Conservation (phyloP, 2,113 vertebrate species). For the Sula dactylatra region DNA sequence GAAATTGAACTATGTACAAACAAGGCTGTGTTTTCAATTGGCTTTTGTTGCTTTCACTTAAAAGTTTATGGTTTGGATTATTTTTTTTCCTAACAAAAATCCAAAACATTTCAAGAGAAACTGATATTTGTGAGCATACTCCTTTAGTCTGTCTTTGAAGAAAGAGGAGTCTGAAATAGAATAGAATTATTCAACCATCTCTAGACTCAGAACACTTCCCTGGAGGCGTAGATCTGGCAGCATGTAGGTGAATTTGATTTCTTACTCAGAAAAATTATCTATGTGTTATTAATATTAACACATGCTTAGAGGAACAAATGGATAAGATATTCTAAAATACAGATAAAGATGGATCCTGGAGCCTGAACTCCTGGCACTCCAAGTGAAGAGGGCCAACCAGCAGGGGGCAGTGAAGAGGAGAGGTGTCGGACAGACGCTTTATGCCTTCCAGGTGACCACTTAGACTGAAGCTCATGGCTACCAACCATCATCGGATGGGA, state of each 20-base stretch:
- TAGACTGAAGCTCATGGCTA: neutral
- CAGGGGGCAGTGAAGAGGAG: accelerated
- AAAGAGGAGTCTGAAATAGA: conserved; percentile 7
- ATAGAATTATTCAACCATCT: conserved; percentile 1
- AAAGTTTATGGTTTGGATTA: neutral
- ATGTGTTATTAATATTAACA: conserved; percentile 24
- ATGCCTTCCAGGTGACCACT: neutral
- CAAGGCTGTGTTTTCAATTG: neutral
- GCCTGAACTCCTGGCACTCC: neutral
- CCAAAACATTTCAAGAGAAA: neutral
- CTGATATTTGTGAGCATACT: neutral
- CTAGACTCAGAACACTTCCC: conserved; percentile 1
- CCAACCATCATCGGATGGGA: neutral
- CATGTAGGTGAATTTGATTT: conserved; percentile 32
- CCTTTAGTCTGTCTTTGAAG: neutral
- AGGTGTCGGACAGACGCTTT: too few relatives aligned
- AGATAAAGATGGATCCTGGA: neutral
- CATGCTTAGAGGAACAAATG: neutral
- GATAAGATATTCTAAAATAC: neutral
- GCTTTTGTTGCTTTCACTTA: neutral
- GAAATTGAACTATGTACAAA: neutral
- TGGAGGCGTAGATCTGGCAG: conserved; percentile 40
- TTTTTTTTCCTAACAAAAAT: neutral
- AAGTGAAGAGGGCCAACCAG: neutral
- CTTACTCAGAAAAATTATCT: conserved; percentile 29